These are phyloP conservation scores for Numenius arquata DNA, from an alignment of 2,113 vertebrate species.

Conservation along the genomic window DNA sequence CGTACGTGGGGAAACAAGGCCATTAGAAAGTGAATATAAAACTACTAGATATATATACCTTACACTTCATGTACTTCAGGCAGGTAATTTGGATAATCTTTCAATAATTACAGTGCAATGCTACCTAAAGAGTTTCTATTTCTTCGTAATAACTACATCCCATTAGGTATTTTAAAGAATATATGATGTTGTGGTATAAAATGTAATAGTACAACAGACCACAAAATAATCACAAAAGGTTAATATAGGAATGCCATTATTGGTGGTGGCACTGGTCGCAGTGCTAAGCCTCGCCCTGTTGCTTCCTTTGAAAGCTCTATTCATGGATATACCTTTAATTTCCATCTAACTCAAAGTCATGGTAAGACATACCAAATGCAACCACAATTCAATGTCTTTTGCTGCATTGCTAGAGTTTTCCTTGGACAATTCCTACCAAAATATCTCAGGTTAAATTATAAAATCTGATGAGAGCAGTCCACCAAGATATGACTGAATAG, in stretches of 20 bases:
- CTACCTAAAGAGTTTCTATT: not conserved
- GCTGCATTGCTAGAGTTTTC: not conserved
- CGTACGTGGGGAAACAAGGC: not conserved
- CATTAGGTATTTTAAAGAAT: not conserved
- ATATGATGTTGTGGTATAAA: not conserved
- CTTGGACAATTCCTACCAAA: not conserved
- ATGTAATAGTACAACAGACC: not conserved
- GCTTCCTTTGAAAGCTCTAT: not conserved
- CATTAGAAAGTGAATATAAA: not conserved
- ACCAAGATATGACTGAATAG: fast-evolving
- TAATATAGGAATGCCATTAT: not conserved
- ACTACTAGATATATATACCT: not conserved
- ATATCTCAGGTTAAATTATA: not conserved
- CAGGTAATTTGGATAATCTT: not conserved
- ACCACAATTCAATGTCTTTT: not conserved
- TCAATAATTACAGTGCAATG: not conserved
- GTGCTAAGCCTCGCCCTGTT: not conserved
- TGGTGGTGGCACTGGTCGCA: not conserved
- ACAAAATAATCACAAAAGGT: not conserved
- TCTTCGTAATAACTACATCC: not conserved
- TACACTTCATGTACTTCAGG: not conserved
- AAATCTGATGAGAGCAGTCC: not conserved
- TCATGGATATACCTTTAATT: not conserved
- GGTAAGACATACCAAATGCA: not conserved
- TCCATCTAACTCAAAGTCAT: not conserved